A percentile compares a stretch with the other conserved stretches of the same genome.
phyloP scores from a whole-genome alignment of 2,888 invertebrate genomes.

The Trisateles emortualis region DNA sequence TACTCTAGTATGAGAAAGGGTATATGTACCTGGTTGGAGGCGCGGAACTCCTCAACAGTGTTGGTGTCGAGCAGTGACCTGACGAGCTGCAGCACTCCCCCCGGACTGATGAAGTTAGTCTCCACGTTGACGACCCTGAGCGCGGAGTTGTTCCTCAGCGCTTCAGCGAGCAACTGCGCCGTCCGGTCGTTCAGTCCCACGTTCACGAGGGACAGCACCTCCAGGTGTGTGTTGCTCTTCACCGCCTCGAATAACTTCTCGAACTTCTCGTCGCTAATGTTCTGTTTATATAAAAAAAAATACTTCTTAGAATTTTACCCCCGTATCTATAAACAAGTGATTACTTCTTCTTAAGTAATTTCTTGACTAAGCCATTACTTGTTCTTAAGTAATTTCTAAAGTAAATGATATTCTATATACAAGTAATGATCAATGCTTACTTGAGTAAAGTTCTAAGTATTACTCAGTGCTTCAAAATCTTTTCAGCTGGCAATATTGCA shows the following conservation, averaged over 20 bases:
- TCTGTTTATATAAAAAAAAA: slow-evolving; percentile 86
- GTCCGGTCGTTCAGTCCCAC: slow-evolving; percentile 96
- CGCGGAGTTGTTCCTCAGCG: slow-evolving; percentile 92
- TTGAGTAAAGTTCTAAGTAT: too few relatives aligned
- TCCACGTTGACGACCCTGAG: slow-evolving; percentile 96
- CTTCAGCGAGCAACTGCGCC: slow-evolving; percentile 93
- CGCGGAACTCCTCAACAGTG: slow-evolving; percentile 97
- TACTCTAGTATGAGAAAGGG: neutral
- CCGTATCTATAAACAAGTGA: too few relatives aligned
- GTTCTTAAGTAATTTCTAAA: too few relatives aligned
- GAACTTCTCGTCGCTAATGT: slow-evolving; percentile 98
- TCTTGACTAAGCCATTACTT: too few relatives aligned
- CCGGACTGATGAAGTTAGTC: slow-evolving; percentile 98
- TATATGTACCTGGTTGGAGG: slow-evolving; percentile 97
- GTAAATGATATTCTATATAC: too few relatives aligned
- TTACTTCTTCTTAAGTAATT: too few relatives aligned
- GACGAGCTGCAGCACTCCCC: slow-evolving; percentile 94
- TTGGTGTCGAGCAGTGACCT: slow-evolving; percentile 95
- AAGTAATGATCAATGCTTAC: too few relatives aligned
- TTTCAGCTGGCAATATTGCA: too few relatives aligned
- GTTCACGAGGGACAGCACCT: slow-evolving; percentile 96
- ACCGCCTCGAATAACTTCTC: slow-evolving; percentile 95
- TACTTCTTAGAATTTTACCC: too few relatives aligned
- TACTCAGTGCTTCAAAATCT: too few relatives aligned
- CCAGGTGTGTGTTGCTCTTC: slow-evolving; percentile 95